phyloP scores from a whole-genome alignment of 2,113 vertebrate species.

The Albula glossodonta region DNA sequence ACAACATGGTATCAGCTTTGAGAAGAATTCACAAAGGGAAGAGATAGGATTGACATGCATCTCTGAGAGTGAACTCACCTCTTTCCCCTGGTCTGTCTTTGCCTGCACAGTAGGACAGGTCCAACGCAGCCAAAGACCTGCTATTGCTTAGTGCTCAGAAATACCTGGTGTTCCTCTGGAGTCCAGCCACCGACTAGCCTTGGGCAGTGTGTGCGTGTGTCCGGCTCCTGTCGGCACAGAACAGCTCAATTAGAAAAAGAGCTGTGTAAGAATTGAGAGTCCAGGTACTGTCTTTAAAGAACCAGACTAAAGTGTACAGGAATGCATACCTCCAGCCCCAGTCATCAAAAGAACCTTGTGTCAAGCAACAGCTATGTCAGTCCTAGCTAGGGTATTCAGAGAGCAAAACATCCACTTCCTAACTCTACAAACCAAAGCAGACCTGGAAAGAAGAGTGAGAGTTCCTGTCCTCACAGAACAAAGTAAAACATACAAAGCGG shows the following conservation, averaged over 20 bases:
- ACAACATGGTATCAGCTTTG: not conserved
- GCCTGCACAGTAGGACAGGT: not conserved
- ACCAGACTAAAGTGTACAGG: no score
- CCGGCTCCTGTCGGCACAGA: not conserved
- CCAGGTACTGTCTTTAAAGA: no score
- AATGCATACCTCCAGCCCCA: no score
- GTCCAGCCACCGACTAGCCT: not conserved
- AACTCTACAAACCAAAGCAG: no score
- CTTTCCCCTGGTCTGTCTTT: not conserved
- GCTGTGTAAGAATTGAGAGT: no score
- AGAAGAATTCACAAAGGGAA: not conserved
- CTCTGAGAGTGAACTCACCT: not conserved
- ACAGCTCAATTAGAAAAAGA: not conserved
- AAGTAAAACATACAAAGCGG: not conserved
- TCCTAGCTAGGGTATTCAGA: no score
- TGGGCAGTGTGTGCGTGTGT: not conserved
- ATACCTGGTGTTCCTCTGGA: not conserved
- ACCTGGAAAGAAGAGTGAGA: not conserved
- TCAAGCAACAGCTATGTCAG: no score
- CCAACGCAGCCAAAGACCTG: constrained; percentile 1
- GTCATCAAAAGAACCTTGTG: no score
- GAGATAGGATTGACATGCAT: not conserved
- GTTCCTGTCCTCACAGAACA: not conserved
- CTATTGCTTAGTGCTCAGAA: constrained; percentile 6
- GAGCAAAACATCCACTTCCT: no score